These are phyloP conservation scores for Sapajus apella DNA, from an alignment of 2,113 vertebrate genomes.

Conservation along the genomic window DNA sequence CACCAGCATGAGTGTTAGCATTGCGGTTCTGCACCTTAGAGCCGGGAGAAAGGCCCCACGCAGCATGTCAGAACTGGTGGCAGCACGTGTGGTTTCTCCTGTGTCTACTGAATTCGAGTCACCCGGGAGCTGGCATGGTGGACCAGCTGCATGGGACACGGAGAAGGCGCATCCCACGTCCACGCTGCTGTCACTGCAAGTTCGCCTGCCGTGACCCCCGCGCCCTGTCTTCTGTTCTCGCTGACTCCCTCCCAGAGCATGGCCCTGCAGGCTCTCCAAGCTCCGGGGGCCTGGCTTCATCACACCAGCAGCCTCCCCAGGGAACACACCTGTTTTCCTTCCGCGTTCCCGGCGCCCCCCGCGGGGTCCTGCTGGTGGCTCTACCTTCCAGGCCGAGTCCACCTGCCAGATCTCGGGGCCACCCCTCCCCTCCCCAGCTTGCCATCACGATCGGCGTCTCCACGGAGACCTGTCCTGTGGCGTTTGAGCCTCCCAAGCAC, in stretches of 20 bases:
- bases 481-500: background rate
- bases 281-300: rapidly evolving
- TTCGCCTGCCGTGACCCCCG: background rate
- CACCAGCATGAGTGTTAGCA: rapidly evolving
- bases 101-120: rapidly evolving
- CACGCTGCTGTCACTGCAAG: rapidly evolving
- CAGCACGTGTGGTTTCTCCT: rapidly evolving
- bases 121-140: rapidly evolving
- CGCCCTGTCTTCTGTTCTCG: rapidly evolving
- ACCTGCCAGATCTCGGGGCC: background rate
- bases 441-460: background rate
- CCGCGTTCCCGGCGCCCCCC: rapidly evolving
- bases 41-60: rapidly evolving
- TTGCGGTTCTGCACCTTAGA: rapidly evolving
- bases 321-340: rapidly evolving
- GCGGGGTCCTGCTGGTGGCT: background rate
- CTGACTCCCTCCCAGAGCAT: background rate
- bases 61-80: rapidly evolving
- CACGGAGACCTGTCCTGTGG: background rate
- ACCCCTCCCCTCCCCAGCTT: background rate
- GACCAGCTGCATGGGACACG: rapidly evolving
- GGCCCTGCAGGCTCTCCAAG: no score
- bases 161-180: rapidly evolving
- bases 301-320: background rate
- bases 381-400: rapidly evolving